phyloP scores from a whole-genome alignment of 2,797 vertebrate species.

The Falco rusticolus region DNA sequence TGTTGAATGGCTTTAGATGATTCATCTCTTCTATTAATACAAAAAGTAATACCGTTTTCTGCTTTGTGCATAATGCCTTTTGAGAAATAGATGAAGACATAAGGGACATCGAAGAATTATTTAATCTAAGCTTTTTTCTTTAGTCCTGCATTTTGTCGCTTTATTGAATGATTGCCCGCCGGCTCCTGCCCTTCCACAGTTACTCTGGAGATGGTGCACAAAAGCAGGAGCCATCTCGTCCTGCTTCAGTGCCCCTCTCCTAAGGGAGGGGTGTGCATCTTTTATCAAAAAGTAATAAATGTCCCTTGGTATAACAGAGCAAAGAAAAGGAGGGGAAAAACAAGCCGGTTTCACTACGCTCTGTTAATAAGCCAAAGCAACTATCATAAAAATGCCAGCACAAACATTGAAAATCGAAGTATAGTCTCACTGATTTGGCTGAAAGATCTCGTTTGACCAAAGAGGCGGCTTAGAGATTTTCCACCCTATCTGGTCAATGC shows the following conservation, averaged over 20 bases:
- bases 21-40: constrained; percentile 53
- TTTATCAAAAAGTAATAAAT: constrained; percentile 21
- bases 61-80: constrained; percentile 50
- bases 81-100: constrained; percentile 62
- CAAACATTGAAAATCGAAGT: neutral
- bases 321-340: constrained; percentile 5
- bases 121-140: constrained; percentile 35
- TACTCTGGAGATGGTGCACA: neutral
- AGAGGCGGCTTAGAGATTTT: constrained; percentile 43
- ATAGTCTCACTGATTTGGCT: neutral
- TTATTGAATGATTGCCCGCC: neutral
- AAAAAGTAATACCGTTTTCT: constrained; percentile 57
- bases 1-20: constrained; percentile 42
- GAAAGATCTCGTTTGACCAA: constrained; percentile 5
- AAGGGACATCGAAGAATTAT: constrained; percentile 49
- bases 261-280: neutral
- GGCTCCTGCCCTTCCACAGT: neutral
- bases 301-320: neutral
- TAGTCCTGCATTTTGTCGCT: neutral
- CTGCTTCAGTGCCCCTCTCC: neutral
- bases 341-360: neutral
- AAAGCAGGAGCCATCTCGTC: constrained; percentile 2
- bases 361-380: constrained; percentile 19
- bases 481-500: neutral
- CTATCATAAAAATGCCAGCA: constrained; percentile 3